Evolutionary conservation across 1,140 invertebrate genomes (phyloP), one percentile per base, ranked within the genome.

Genomic region (Eriocheir sinensis): DNA sequence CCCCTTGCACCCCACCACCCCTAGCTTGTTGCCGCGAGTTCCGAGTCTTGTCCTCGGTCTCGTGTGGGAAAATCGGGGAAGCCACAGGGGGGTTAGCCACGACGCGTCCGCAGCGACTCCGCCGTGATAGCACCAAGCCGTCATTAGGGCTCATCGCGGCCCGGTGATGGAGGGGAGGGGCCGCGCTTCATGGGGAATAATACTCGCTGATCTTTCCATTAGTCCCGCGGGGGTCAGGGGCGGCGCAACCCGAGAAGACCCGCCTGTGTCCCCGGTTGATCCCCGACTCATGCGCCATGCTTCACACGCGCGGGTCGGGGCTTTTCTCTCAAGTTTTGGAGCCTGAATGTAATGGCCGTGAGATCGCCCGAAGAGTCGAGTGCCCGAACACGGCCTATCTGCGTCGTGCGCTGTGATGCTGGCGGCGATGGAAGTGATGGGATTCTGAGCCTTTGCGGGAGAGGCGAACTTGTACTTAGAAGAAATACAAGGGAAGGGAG

Each of bases 151-250:
- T 40, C 79, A 83, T 92, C 81, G 36, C 38, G 34, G 36, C 27
- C 53, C 91, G 40, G 36, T 89, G 36, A 89, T 30, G 40, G 30
- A 48, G 88, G 88, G 88, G 40, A 89, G 48, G 41, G 48, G 40
- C 88, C 38, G 88, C 88, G 88, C 88, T 89, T 89, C 48, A 89
- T 40, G 88, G 48, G 48, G 88, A 89, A 44, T 89, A 89, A 89
- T 89, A 89, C 88, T 44, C 12, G 40, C 88, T 89, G 88, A 89
- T 89, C 88, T 89, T 89, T 89, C 48, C 88, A 89, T 89, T 89
- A 89, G 40, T 44, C 40, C 88, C 88, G 48, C 30, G 48, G 48
- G 48, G 41, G 88, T 89, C 88, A 86, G 27, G 83, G 30, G 17
- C 21, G 15, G 48, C 30, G 40, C 88, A 44, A 89, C 88, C 30